Percentiles rank a stretch among this genome's conserved stretches.
Conservation (phyloP, 2,113 vertebrate genomes). For the Corynorhinus townsendii region DNA sequence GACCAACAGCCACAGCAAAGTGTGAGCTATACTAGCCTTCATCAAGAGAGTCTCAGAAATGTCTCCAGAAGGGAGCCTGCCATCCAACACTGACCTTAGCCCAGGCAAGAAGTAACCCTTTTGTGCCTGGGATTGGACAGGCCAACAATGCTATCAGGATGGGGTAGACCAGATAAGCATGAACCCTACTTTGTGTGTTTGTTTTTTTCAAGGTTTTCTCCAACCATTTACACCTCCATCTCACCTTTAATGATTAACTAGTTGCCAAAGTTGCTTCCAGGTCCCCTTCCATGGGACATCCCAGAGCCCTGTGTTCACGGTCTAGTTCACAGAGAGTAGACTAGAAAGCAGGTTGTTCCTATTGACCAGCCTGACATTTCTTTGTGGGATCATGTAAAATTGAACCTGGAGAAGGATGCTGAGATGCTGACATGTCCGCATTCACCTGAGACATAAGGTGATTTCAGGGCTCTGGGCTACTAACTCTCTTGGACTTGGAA, state of each 20-base stretch:
- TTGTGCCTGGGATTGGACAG: not conserved
- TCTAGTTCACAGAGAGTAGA: no score
- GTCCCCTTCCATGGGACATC: not conserved
- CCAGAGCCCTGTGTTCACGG: not conserved
- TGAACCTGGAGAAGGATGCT: not conserved
- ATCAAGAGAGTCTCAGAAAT: not conserved
- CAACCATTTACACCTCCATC: not conserved
- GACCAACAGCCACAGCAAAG: not conserved
- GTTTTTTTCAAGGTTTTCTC: not conserved
- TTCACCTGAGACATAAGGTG: not conserved
- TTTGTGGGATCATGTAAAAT: not conserved
- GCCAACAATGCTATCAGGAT: not conserved
- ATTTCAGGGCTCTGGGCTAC: not conserved
- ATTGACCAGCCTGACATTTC: not conserved
- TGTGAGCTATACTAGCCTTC: not conserved
- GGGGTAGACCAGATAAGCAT: not conserved
- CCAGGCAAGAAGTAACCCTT: no score
- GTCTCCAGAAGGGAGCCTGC: no score
- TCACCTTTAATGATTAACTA: not conserved
- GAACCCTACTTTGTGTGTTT: not conserved
- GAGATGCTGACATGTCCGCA: not conserved
- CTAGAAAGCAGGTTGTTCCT: not conserved
- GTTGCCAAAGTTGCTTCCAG: not conserved
- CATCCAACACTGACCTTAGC: not conserved
- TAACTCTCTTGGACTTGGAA: not conserved